Percentiles rank a stretch among this genome's conserved stretches.
Conservation (phyloP, 1,140 invertebrate species). For the Drosophila mayri region DNA sequence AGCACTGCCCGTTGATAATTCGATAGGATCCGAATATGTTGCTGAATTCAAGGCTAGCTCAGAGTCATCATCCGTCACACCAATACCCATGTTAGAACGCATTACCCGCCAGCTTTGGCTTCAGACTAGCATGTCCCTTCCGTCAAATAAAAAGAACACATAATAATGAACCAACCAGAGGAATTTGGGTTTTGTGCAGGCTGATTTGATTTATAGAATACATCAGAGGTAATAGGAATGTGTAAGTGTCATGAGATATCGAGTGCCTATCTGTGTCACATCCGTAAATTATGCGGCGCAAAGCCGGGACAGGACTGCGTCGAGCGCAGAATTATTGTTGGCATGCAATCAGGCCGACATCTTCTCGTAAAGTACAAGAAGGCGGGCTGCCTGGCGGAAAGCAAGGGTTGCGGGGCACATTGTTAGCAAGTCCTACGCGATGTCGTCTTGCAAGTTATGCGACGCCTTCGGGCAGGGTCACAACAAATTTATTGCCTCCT, state of each 20-base stretch:
- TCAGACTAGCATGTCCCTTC: neutral
- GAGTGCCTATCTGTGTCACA: slow-evolving; percentile 55
- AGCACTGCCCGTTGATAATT: slow-evolving; percentile 34
- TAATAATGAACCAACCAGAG: neutral
- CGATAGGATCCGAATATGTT: slow-evolving; percentile 21
- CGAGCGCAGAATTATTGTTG: slow-evolving; percentile 52
- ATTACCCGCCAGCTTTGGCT: slow-evolving; percentile 1
- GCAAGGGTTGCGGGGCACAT: slow-evolving; percentile 40
- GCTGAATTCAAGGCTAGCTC: slow-evolving; percentile 21
- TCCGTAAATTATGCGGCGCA: slow-evolving; percentile 49
- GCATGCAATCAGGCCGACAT: slow-evolving; percentile 53
- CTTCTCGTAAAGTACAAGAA: slow-evolving; percentile 58
- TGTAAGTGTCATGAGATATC: slow-evolving; percentile 27
- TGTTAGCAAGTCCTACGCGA: slow-evolving; percentile 56
- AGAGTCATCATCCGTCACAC: slow-evolving; percentile 11
- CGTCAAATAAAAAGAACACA: neutral
- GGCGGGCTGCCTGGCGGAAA: slow-evolving; percentile 14
- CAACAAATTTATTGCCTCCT: slow-evolving; percentile 52
- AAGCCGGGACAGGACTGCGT: slow-evolving; percentile 19
- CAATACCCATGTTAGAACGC: neutral
- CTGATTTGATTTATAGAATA: slow-evolving; percentile 16
- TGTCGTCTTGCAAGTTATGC: slow-evolving; percentile 29
- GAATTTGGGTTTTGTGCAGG: neutral
- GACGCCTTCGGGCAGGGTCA: slow-evolving; percentile 29
- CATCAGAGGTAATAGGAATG: slow-evolving; percentile 6